Base-by-base conservation (phyloP, 2,888 invertebrate species). In the Agrotis clavis region DNA sequence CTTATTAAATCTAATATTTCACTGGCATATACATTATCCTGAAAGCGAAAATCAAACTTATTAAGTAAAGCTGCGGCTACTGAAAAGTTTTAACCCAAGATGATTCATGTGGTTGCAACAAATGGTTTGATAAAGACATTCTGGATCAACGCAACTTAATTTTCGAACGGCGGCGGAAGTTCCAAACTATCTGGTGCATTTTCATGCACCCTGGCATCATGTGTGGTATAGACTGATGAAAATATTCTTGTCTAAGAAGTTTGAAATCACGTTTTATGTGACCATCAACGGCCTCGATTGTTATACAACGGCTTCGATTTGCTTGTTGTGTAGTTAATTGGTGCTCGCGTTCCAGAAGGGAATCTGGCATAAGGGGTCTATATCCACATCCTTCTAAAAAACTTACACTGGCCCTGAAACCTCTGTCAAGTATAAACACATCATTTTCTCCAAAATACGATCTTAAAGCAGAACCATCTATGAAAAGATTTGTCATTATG, bases 181-280 rank as follows among this genome's bases (percentile, higher is more conserved):
- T 25, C 25, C 25, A 25, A 25, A 25, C 25, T 25, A 25, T 25
- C 25, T 25, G 25, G 25, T 25, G 25, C 25, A 25, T 25, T 25
- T 25, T 25, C 25, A 25, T 25, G 25, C 25, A 25, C 25, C 25
- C 25, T 25, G 25, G 57, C 57, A 59, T 35, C 59, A 59, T 59
- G 35, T 59, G 59, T 41, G 59, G 41, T 59, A 59, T 41, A 59
- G 59, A 59, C 59, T 41, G 59, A 59, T 59, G 59, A 59, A 35
- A 59, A 41, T 59, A 59, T 41, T 45, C 41, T 59, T 59, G 59
- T 41, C 59, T 59, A n/a, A 59, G n/a, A 18, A 57, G 35, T 14
- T 57, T 57, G 11, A 35, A 57, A 13, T 35, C 57, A 35, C 57
- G 30, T 57, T 59, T 59, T n/a, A 59, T 41, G 30, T 59, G n/a